Evolutionary conservation across 2,113 vertebrate species (phyloP).

Genomic region (Scomber japonicus): DNA sequence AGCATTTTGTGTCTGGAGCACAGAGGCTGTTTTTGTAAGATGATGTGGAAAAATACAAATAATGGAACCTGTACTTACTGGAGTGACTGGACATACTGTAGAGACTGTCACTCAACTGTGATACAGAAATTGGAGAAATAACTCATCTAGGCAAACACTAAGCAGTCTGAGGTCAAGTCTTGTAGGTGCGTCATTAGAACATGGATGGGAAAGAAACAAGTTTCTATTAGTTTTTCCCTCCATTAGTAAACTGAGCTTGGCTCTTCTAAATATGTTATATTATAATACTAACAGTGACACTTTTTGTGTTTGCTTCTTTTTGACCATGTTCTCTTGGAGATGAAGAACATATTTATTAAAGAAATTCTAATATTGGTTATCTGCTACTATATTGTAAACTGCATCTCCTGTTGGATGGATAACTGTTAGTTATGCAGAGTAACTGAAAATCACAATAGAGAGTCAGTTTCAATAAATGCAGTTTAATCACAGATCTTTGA

Average conservation of each 20-base stretch:
- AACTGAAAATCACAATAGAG: too few relatives aligned
- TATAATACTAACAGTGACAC: not conserved
- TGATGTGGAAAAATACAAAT: conserved; percentile 14
- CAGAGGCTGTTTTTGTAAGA: not conserved
- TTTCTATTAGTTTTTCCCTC: conserved; percentile 29
- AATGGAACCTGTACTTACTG: not conserved
- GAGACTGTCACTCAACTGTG: conserved; percentile 3
- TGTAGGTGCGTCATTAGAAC: conserved; percentile 7
- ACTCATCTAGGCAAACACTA: conserved; percentile 12
- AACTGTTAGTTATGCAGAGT: too few relatives aligned
- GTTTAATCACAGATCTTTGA: too few relatives aligned
- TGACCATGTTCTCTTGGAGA: too few relatives aligned
- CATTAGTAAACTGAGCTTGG: not conserved
- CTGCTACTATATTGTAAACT: too few relatives aligned
- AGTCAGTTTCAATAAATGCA: too few relatives aligned
- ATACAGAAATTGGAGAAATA: not conserved
- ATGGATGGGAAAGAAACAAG: conserved; percentile 23
- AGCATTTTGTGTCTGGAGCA: not conserved
- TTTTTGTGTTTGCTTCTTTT: not conserved
- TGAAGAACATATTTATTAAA: not conserved
- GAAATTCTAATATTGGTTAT: too few relatives aligned
- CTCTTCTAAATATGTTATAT: conserved; percentile 1
- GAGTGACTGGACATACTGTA: not conserved
- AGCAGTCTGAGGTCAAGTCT: conserved; percentile 27
- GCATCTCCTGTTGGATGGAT: too few relatives aligned